phyloP scores from a whole-genome alignment of 2,888 invertebrate genomes.

The Drosophila trichaetosa region DNA sequence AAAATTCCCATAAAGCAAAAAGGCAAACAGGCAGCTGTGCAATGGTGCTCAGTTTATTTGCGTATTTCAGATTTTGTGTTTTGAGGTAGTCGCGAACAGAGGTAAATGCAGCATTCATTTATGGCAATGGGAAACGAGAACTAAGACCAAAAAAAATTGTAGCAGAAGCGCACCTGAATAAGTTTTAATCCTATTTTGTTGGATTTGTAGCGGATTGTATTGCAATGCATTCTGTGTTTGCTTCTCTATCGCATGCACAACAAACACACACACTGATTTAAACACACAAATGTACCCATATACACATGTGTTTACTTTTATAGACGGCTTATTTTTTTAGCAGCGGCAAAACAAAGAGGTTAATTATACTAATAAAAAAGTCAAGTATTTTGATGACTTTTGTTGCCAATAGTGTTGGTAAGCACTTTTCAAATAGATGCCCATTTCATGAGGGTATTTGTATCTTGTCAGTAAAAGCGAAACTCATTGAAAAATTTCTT shows the following conservation, averaged over 20 bases:
- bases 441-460: neutral
- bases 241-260: conserved; percentile 8
- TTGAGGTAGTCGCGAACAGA: conserved; percentile 40
- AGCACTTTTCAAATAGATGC: neutral
- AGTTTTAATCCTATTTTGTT: conserved; percentile 74
- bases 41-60: conserved; percentile 62
- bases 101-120: conserved; percentile 55
- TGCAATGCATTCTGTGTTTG: conserved; percentile 21
- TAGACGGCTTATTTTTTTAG: neutral
- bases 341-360: neutral
- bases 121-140: conserved; percentile 43
- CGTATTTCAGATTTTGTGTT: conserved; percentile 62
- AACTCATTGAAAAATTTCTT: neutral
- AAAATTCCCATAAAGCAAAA: conserved; percentile 67
- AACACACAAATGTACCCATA: neutral
- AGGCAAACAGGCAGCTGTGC: conserved; percentile 75
- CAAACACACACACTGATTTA: conserved; percentile 1
- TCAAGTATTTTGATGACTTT: neutral
- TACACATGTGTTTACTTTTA: neutral
- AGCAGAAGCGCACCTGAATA: conserved; percentile 51
- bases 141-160: conserved; percentile 20
- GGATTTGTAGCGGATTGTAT: conserved; percentile 48
- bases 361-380: neutral
- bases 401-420: neutral
- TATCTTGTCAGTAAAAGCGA: neutral